Evolutionary conservation across 2,797 vertebrate genomes (phyloP).

Genomic region (Champsocephalus esox): DNA sequence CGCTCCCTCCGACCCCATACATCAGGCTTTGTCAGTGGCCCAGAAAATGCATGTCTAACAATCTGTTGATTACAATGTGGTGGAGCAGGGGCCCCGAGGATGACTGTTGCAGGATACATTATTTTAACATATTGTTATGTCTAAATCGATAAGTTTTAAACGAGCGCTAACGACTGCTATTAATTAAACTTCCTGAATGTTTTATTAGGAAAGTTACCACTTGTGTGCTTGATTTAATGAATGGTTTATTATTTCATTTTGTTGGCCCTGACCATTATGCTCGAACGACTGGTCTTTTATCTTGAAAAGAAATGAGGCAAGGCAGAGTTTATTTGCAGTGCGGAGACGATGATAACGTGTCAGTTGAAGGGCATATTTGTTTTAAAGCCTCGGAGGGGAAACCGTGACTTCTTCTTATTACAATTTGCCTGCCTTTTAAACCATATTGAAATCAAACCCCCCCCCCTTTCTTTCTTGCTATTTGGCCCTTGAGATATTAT

Average conservation of each 20-base stretch:
- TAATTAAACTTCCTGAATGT: conserved; percentile 84
- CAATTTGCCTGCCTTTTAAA: conserved; percentile 62
- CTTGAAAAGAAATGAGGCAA: conserved; percentile 79
- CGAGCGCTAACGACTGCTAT: conserved; percentile 83
- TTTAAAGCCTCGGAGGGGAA: conserved; percentile 71
- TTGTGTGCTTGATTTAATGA: conserved; percentile 82
- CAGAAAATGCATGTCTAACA: conserved; percentile 99
- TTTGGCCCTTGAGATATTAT: conserved; percentile 74
- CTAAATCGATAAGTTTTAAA: conserved; percentile 87
- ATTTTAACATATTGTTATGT: conserved; percentile 87
- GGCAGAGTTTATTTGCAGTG: conserved; percentile 78
- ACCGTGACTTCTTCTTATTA: conserved; percentile 64
- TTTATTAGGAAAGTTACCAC: conserved; percentile 82
- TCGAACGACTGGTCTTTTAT: conserved; percentile 83
- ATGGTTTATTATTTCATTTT: conserved; percentile 84
- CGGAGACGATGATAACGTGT: conserved; percentile 65
- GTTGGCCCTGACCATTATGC: conserved; percentile 74
- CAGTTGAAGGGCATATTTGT: conserved; percentile 80
- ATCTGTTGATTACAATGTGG: conserved; percentile 98
- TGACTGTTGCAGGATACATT: conserved; percentile 83
- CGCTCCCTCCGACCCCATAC: conserved; percentile 94
- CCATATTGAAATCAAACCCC: conserved; percentile 63
- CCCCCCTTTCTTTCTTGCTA: conserved; percentile 37
- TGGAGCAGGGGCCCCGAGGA: conserved; percentile 81
- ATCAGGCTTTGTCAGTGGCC: conserved; percentile 94